Evolutionary conservation across 2,113 vertebrate species (phyloP), one percentile per base, ranked within the genome.

Genomic region (Festucalex cinctus): DNA sequence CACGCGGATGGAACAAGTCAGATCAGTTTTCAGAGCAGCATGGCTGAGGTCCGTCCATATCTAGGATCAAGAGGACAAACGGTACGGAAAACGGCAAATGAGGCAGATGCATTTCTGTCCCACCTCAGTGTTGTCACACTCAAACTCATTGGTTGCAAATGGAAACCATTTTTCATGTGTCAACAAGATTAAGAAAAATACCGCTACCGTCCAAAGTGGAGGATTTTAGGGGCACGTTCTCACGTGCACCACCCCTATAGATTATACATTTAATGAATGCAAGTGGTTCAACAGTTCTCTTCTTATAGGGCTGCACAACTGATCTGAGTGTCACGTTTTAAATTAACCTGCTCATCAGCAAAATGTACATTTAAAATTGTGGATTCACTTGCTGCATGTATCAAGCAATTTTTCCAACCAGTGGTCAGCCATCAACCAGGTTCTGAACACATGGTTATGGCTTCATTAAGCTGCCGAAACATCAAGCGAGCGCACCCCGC

Each of bases 231-330:
- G 73, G 67, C 74, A 78, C 74, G 58, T 53, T 84, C 73, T 83
- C 57, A 64, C 70, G 66, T 73, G 67, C 66, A 70, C 69, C 48
- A 78, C 73, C 74, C 66, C 63, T 66, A 32, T 32, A 46, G 68
- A 80, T 76, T 69, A 69, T 63, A 79, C 60, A 79, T 79, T 86
- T 77, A 67, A 81, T 75, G 69, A 78, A 66, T 76, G 58, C 48
- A 20, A n/a, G 46, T 48, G 64, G 70, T 69, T 86, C 78, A 56
- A 63, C 49, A 67, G 63, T 74, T n/a, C 58, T 19, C 58, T 32
- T 67, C 48, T 12, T 19, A 19, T 6, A 6, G 43, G 43, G 43
- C 43, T 46, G 43, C 43, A 44, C 14, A 44, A 19, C 16, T 44
- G 16, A 44, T 44, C 16, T n/a, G 14, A 44, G 14, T 44, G 14